These are phyloP conservation scores for Clupea harengus DNA, from an alignment of 2,113 vertebrate species.

Conservation along the genomic window DNA sequence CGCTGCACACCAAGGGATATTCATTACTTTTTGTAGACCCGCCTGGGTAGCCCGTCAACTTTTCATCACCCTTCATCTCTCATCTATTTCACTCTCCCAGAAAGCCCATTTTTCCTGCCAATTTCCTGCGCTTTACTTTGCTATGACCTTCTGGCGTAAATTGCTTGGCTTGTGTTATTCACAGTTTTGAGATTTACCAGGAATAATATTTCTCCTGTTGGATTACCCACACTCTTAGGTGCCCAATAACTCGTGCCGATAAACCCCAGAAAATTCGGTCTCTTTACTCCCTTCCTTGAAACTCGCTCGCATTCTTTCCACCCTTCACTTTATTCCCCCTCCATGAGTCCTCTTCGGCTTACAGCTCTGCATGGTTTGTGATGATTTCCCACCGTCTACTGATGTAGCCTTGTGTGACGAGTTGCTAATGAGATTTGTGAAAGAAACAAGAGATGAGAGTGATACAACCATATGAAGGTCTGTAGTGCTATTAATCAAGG, in stretches of 20 bases:
- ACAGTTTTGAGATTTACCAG: slow-evolving; percentile 72
- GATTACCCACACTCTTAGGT: slow-evolving; percentile 74
- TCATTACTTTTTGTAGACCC: slow-evolving; percentile 76
- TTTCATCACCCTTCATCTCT: slow-evolving; percentile 76
- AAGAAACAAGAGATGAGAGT: neutral
- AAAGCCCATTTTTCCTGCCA: slow-evolving; percentile 59
- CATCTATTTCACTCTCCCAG: slow-evolving; percentile 74
- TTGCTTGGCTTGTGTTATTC: slow-evolving; percentile 79
- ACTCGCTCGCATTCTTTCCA: slow-evolving; percentile 45
- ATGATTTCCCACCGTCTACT: neutral
- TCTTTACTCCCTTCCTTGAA: slow-evolving; percentile 53
- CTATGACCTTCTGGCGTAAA: slow-evolving; percentile 77
- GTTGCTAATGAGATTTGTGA: slow-evolving; percentile 6
- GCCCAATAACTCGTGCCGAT: slow-evolving; percentile 73
- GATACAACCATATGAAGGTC: neutral
- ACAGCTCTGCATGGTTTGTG: neutral
- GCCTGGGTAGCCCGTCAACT: slow-evolving; percentile 73
- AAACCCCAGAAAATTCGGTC: slow-evolving; percentile 54
- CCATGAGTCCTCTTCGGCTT: neutral
- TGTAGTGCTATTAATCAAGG: neutral
- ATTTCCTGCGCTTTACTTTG: slow-evolving; percentile 71
- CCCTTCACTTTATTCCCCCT: neutral
- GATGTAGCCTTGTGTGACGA: neutral
- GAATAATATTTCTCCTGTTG: slow-evolving; percentile 71
- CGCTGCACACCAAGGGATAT: slow-evolving; percentile 73